These are phyloP conservation scores for Odocoileus hemionus DNA, from an alignment of 2,113 vertebrate species.

Conservation along the genomic window DNA sequence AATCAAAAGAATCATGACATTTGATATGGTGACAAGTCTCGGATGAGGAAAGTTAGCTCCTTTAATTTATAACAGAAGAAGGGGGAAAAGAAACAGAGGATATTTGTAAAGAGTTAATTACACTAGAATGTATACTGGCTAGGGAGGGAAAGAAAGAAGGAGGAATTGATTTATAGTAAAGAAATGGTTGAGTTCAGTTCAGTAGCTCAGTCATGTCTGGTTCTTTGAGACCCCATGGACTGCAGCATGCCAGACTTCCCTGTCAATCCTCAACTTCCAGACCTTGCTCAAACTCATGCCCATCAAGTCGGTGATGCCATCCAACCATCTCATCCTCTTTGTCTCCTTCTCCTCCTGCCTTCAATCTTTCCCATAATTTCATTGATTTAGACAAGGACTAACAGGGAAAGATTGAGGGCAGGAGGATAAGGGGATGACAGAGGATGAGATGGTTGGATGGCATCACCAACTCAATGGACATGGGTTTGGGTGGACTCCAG, in stretches of 20 bases:
- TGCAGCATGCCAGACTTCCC: neutral
- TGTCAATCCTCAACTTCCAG: neutral
- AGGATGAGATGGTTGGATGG: too few relatives aligned
- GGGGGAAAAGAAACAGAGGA: neutral
- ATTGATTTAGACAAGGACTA: neutral
- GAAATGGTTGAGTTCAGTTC: neutral
- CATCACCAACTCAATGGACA: too few relatives aligned
- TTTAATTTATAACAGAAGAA: neutral
- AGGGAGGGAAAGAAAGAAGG: neutral
- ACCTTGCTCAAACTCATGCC: neutral
- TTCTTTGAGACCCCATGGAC: neutral
- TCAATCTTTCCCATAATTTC: neutral
- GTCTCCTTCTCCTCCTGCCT: neutral
- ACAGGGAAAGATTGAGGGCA: neutral
- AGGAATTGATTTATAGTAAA: neutral
- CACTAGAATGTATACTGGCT: neutral
- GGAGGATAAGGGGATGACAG: too few relatives aligned
- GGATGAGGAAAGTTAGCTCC: neutral
- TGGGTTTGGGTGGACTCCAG: too few relatives aligned
- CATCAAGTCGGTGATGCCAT: neutral
- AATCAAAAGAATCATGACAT: neutral
- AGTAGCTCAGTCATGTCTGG: neutral
- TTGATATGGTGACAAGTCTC: neutral
- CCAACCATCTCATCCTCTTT: neutral
- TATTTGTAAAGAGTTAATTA: neutral